Conservation (phyloP, 1,140 invertebrate species). For the Lordiphosa stackelbergi region DNA sequence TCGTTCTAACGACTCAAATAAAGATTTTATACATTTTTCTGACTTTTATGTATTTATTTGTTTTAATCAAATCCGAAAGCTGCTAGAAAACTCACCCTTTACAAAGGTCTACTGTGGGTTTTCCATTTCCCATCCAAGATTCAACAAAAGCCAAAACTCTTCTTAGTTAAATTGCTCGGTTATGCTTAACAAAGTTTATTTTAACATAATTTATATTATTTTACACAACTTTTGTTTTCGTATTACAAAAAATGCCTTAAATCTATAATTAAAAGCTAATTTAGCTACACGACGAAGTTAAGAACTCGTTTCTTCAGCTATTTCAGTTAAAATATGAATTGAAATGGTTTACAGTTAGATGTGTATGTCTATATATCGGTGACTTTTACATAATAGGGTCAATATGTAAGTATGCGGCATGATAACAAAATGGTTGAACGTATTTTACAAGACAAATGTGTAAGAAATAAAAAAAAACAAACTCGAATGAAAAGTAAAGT, state of each 20-base stretch:
- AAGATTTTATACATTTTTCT: too few species aligned
- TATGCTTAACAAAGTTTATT: slow-evolving; percentile 66
- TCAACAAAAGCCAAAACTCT: neutral
- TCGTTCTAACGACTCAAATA: too few species aligned
- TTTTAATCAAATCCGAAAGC: too few species aligned
- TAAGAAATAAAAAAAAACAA: slow-evolving; percentile 38
- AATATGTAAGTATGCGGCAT: slow-evolving; percentile 31
- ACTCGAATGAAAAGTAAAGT: slow-evolving; percentile 54
- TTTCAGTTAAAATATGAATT: slow-evolving; percentile 46
- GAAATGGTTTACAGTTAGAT: slow-evolving; percentile 22
- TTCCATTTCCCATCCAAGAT: too few species aligned
- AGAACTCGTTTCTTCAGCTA: slow-evolving; percentile 36
- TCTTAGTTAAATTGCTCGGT: slow-evolving; percentile 11
- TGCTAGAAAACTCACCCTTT: too few species aligned
- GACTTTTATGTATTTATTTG: too few species aligned
- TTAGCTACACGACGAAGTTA: slow-evolving; percentile 55
- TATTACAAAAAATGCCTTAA: slow-evolving; percentile 66
- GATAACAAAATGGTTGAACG: slow-evolving; percentile 47
- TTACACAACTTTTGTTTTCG: slow-evolving; percentile 57
- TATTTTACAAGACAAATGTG: slow-evolving; percentile 62
- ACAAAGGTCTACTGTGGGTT: too few species aligned
- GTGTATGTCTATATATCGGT: slow-evolving; percentile 37
- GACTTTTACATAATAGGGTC: slow-evolving; percentile 37
- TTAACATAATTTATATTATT: slow-evolving; percentile 70
- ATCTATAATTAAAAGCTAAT: slow-evolving; percentile 55